Percentiles rank a stretch among this genome's conserved stretches.
phyloP scores from a whole-genome alignment of 2,888 invertebrate genomes.

The Pelosia muscerda region DNA sequence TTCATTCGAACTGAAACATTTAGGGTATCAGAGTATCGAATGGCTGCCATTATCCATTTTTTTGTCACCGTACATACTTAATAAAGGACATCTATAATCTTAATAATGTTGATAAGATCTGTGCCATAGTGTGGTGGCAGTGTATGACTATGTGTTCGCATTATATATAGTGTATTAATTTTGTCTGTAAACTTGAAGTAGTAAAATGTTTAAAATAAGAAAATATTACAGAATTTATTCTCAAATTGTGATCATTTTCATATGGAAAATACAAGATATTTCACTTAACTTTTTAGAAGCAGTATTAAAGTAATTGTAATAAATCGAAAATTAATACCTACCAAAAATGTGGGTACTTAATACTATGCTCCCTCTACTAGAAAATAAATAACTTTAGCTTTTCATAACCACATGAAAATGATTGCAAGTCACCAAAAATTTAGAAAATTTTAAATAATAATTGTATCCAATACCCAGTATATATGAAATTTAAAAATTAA shows the following conservation, averaged over 20 bases:
- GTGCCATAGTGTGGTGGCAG: slow-evolving; percentile 85
- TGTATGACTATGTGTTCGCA: slow-evolving; percentile 77
- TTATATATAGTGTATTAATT: slow-evolving; percentile 77
- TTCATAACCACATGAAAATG: slow-evolving; percentile 38
- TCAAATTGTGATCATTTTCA: slow-evolving; percentile 47
- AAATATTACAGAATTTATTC: slow-evolving; percentile 62
- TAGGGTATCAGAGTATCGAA: slow-evolving; percentile 32
- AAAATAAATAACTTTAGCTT: slow-evolving; percentile 13
- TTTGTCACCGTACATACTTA: slow-evolving; percentile 57
- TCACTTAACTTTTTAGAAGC: slow-evolving; percentile 39
- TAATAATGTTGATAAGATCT: slow-evolving; percentile 73
- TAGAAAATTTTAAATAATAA: slow-evolving; percentile 44
- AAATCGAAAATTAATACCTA: slow-evolving; percentile 7
- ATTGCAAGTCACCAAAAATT: slow-evolving; percentile 32
- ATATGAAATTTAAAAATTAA: slow-evolving; percentile 40
- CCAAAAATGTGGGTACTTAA: slow-evolving; percentile 15
- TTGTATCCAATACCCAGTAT: slow-evolving; percentile 48
- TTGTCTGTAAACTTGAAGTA: slow-evolving; percentile 80
- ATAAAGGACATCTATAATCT: slow-evolving; percentile 68
- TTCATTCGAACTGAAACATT: slow-evolving; percentile 34
- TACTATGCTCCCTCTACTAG: slow-evolving; percentile 22
- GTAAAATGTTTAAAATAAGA: slow-evolving; percentile 72
- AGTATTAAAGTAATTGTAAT: slow-evolving; percentile 45
- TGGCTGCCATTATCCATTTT: slow-evolving; percentile 47
- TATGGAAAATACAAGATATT: slow-evolving; percentile 26